Percentiles rank a stretch among this genome's conserved stretches.
These are phyloP conservation scores for Anableps anableps DNA, from an alignment of 2,797 vertebrate genomes.

Conservation along the genomic window DNA sequence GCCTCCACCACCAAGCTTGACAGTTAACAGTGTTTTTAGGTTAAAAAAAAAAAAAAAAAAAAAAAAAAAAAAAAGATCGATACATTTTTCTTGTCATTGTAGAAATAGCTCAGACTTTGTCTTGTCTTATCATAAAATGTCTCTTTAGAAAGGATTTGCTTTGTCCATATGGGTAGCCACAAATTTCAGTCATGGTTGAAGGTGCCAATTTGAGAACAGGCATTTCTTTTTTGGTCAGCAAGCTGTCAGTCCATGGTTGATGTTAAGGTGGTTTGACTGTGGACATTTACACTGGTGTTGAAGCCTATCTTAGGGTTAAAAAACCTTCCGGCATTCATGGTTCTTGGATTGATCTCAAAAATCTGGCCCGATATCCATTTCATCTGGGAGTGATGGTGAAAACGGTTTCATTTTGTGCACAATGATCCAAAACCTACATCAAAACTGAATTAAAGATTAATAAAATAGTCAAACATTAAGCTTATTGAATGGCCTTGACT, in stretches of 20 bases:
- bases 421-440: not conserved
- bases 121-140: not conserved
- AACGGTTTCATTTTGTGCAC: not conserved
- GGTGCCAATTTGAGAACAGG: not conserved
- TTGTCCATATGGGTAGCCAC: not conserved
- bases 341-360: not conserved
- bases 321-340: not conserved
- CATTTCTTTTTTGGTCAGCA: not conserved
- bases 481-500: not conserved
- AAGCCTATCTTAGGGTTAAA: not conserved
- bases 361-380: not conserved
- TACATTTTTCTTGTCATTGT: not conserved
- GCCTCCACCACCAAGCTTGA: not conserved
- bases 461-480: not conserved
- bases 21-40: not conserved
- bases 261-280: not conserved
- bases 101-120: not conserved
- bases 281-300: not conserved
- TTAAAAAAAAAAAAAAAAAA: not conserved
- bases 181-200: not conserved
- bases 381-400: not conserved
- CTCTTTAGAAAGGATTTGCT: not conserved
- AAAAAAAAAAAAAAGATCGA: no score
- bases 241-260: not conserved
- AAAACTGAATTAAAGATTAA: not conserved